These are phyloP conservation scores for Chaenodraco wilsoni DNA, from an alignment of 2,797 vertebrate species.

Conservation along the genomic window DNA sequence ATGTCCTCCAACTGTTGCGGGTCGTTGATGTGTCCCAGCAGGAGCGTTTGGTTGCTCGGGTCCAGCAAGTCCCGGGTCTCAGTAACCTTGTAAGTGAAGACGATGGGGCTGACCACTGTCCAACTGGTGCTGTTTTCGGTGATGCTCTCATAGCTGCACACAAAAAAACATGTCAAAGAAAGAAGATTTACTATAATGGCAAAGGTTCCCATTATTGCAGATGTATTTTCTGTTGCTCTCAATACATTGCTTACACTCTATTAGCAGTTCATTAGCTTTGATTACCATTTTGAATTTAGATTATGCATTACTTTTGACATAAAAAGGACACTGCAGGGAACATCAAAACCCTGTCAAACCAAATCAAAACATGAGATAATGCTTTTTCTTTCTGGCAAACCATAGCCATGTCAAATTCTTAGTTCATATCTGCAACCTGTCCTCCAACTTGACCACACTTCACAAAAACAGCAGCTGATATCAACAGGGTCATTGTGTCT, in stretches of 20 bases:
- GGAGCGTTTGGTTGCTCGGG: constrained; percentile 82
- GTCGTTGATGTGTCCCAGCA: constrained; percentile 84
- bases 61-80: constrained; percentile 83
- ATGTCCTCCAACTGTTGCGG: constrained; percentile 73
- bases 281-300: neutral
- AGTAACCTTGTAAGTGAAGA: constrained; percentile 86
- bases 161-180: constrained; percentile 32
- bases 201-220: neutral
- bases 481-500: constrained; percentile 9
- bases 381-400: neutral
- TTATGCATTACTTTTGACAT: neutral
- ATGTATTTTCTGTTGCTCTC: neutral
- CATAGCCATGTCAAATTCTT: neutral
- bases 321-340: no score
- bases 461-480: constrained; percentile 16
- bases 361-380: no score
- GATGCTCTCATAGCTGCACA: constrained; percentile 80
- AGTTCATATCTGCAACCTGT: neutral
- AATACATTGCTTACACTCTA: neutral
- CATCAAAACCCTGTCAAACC: no score
- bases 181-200: neutral
- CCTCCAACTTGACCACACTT: neutral
- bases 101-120: constrained; percentile 85
- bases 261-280: neutral
- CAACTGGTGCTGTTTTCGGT: constrained; percentile 79